phyloP scores from a whole-genome alignment of 2,113 vertebrate genomes.

The Lepidiolamprologus cunningtoni region DNA sequence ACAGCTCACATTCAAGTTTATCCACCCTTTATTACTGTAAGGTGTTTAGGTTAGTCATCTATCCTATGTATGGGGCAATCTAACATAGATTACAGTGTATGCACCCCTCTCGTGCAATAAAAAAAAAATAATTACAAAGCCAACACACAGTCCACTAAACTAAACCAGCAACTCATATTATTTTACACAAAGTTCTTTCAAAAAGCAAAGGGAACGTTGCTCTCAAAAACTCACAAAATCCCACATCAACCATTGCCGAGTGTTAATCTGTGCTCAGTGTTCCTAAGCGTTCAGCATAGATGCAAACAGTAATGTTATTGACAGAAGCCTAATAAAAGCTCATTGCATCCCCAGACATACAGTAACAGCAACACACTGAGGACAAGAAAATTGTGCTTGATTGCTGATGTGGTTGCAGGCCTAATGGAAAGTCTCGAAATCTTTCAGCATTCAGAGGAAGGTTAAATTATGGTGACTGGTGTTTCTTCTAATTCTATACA shows the following conservation, averaged over 20 bases:
- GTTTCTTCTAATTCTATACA: neutral
- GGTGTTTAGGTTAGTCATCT: neutral
- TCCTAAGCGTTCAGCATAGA: neutral
- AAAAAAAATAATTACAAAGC: neutral
- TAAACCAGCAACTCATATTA: neutral
- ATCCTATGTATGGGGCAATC: neutral
- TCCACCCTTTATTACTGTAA: neutral
- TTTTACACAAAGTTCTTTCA: neutral
- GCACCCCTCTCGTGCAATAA: neutral
- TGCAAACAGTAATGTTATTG: slow-evolving; percentile 2
- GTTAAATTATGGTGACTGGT: neutral
- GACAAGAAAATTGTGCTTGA: neutral
- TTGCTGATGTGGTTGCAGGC: neutral
- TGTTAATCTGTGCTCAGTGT: neutral
- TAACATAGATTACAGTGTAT: neutral
- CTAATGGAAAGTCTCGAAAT: slow-evolving; percentile 30
- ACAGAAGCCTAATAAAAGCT: slow-evolving; percentile 43
- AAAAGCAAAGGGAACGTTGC: neutral
- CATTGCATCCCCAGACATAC: neutral
- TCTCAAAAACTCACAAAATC: neutral
- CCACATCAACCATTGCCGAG: neutral
- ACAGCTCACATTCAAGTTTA: neutral
- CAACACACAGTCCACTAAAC: neutral
- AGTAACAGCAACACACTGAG: neutral
- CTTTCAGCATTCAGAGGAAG: neutral